Evolutionary conservation across 2,888 invertebrate species (phyloP), one percentile per base, ranked within the genome.

Genomic region (Cremastobaeus sp.): DNA sequence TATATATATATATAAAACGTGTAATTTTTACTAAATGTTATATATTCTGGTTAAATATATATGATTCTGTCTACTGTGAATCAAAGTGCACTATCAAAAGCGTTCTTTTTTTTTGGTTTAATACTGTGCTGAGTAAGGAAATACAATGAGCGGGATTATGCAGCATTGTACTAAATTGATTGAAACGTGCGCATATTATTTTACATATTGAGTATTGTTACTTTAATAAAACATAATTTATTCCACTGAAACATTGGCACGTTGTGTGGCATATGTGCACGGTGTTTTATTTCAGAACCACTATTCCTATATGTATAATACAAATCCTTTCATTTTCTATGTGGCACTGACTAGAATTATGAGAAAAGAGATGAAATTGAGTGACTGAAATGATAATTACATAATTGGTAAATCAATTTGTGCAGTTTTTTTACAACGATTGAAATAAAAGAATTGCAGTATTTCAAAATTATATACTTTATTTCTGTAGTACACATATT

Each of bases 201-300:
- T 71, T 71, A 83, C 76, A 81, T 82, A 81, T 79, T 70, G 76
- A 75, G 25, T 80, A 82, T 73, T 77, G 80, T 81, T 83, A 83
- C 76, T 79, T 82, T 80, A 85, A 84, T 85, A 82, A 84, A 84
- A 74, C 74, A 78, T 72, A 80, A 78, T 79, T 82, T 78, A 77
- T 72, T 76, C 64, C 45, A 57, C 62, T 59, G 47, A 52, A 71
- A 57, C 78, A 76, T 76, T 77, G 77, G 76, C 79, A 80, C 81
- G 78, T 80, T 37, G 39, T 14, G 60, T 55, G 60, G 43, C 66
- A 9, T 32, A 64, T 68, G 48, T 64, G 41, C 28, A 37, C n/a
- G 17, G 37, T 39, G 20, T 52, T 72, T 65, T 55, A 41, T 41
- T 48, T 1, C 35, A 69, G 47, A 60, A 69, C 37, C 14, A 59